phyloP scores from a whole-genome alignment of 2,113 vertebrate species.

The Stomatorhinus ivindoensis region DNA sequence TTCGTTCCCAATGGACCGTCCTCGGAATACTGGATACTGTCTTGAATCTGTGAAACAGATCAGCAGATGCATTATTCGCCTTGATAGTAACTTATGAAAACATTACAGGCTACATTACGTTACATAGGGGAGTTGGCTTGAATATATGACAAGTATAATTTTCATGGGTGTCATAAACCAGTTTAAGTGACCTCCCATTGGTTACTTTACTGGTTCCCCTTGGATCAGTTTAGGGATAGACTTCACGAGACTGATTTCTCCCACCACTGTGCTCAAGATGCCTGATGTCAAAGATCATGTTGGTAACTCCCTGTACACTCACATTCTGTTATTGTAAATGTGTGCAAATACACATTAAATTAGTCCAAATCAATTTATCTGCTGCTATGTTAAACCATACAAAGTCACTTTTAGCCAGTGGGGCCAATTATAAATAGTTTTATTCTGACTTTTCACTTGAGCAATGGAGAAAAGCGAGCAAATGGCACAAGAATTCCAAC shows the following conservation, averaged over 20 bases:
- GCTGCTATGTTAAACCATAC: slow-evolving; percentile 23
- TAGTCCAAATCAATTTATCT: background rate
- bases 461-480: background rate
- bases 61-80: slow-evolving; percentile 67
- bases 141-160: slow-evolving; percentile 65
- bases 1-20: slow-evolving; percentile 93
- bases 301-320: background rate
- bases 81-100: slow-evolving; percentile 53
- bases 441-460: slow-evolving; percentile 17
- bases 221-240: background rate
- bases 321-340: background rate
- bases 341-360: background rate
- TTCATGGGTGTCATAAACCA: background rate
- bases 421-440: slow-evolving; percentile 35
- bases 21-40: slow-evolving; percentile 97
- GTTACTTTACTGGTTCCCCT: background rate
- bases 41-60: slow-evolving; percentile 80
- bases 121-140: slow-evolving; percentile 67
- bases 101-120: slow-evolving; percentile 54
- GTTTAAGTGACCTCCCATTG: background rate
- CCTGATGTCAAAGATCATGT: background rate
- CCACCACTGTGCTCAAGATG: background rate
- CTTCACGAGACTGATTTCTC: background rate
- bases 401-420: slow-evolving; percentile 6
- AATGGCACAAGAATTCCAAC: background rate